Conservation (phyloP, 1,140 invertebrate species). For the Pectinophora gossypiella region DNA sequence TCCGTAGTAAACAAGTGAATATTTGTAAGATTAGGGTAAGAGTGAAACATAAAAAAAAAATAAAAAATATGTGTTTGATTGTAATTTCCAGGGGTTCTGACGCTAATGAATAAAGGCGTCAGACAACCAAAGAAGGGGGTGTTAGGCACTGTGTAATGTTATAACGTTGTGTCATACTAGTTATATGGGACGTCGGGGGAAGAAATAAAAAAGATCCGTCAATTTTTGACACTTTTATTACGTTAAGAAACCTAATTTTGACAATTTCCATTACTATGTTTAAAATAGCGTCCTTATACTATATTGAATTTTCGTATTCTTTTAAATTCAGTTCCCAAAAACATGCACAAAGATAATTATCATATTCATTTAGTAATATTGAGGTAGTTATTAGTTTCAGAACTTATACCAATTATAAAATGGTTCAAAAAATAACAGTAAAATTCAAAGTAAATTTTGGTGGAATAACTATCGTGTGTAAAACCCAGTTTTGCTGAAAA, state of each 20-base stretch:
- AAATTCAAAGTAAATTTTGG: conserved; percentile 53
- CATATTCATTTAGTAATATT: conserved; percentile 73
- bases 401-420: conserved; percentile 73
- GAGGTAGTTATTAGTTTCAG: conserved; percentile 74
- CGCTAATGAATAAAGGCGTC: no score
- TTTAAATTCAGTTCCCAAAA: conserved; percentile 67
- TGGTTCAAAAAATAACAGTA: conserved; percentile 67
- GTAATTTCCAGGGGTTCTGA: no score
- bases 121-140: no score
- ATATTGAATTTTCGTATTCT: conserved; percentile 57
- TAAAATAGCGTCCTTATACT: conserved; percentile 68
- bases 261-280: conserved; percentile 66
- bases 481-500: conserved; percentile 21
- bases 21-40: no score
- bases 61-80: no score
- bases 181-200: no score
- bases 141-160: no score
- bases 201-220: no score
- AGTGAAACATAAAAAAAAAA: no score
- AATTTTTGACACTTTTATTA: conserved; percentile 64
- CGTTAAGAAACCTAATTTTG: conserved; percentile 72
- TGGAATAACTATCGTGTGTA: conserved; percentile 39
- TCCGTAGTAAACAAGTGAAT: no score
- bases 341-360: conserved; percentile 72
- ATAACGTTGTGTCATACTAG: no score